Base-by-base conservation (phyloP, 1,140 invertebrate genomes). In the Microplitis mediator region DNA sequence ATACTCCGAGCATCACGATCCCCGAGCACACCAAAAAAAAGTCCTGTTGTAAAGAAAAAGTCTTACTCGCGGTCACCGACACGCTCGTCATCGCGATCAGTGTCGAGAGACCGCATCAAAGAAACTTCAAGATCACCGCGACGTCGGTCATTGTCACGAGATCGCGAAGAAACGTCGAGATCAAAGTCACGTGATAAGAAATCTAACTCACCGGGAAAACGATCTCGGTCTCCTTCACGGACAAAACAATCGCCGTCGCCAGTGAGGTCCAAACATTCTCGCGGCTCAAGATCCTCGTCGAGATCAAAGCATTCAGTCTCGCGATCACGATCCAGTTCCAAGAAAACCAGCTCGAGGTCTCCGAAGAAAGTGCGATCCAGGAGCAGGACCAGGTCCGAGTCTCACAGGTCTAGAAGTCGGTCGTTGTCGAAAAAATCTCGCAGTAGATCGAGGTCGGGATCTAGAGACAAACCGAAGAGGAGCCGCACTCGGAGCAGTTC, bases 401-500 rank as follows among this genome's bases (percentile, higher is more conserved):
- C 77, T 1, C 80, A 81, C 16, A 78, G 76, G 69, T 78, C 79
- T 0, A 74, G 77, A 23, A 81, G 78, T 67, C 72, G 80, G 0
- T 75, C 76, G 1, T 8, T 54, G 3, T 78, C 77, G 2, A 80
- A 80, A 23, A 80, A 78, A 66, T 79, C 79, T 0, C 74, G 77
- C 31, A 81, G 78, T 63, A 69, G 71, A 6, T 84, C 83, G 1
- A 74, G 85, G 16, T 85, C 85, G 36, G 69, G 45, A 4, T 85
- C 81, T 0, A 78, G 79, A 36, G 79, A 79, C 3, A 84, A 82
- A 34, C 76, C 77, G 4, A 84, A 85, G 39, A 79, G 81, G 63
- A 84, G 83, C 71, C 78, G 78, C 4, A 84, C 77, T 62, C 78
- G 83, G 23, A 84, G 80, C 54, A 85, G 79, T 35, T 85, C 82